These are phyloP conservation scores for Ormia ochracea DNA, from an alignment of 2,888 invertebrate species.

Conservation along the genomic window DNA sequence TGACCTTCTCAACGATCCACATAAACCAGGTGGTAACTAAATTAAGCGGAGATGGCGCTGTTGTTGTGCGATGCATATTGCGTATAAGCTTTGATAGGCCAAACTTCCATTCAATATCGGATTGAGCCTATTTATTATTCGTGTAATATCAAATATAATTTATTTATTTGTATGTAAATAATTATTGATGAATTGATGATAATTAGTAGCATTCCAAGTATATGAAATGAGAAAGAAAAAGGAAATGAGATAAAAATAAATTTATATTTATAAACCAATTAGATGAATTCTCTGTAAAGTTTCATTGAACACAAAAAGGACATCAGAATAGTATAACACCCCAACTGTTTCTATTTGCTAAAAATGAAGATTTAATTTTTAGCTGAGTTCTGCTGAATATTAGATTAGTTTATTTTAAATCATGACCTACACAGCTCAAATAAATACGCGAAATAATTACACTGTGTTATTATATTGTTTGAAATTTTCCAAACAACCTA, in stretches of 20 bases:
- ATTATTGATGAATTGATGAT: slow-evolving; percentile 19
- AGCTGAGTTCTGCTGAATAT: background rate
- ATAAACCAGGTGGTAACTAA: slow-evolving; percentile 95
- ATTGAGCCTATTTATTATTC: slow-evolving; percentile 87
- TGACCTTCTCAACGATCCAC: slow-evolving; percentile 89
- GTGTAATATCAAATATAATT: slow-evolving; percentile 63
- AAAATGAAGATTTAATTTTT: background rate
- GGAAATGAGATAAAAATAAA: slow-evolving; percentile 33
- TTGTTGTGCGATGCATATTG: slow-evolving; percentile 98
- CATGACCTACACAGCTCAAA: no score
- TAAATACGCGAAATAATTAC: no score
- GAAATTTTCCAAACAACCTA: no score
- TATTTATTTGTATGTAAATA: slow-evolving; percentile 48
- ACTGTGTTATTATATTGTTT: no score
- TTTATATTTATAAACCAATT: slow-evolving; percentile 36
- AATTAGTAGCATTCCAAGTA: slow-evolving; percentile 58
- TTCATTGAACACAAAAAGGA: slow-evolving; percentile 47
- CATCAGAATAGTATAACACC: slow-evolving; percentile 61
- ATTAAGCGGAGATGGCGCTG: slow-evolving; percentile 98
- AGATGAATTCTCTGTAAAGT: slow-evolving; percentile 13
- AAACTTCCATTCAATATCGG: slow-evolving; percentile 99
- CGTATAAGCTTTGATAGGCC: slow-evolving; percentile 98
- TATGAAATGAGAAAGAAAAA: slow-evolving; percentile 52
- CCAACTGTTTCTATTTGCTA: slow-evolving; percentile 41
- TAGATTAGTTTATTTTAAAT: background rate